phyloP scores from a whole-genome alignment of 2,113 vertebrate species.

The Nothobranchius kuhntae region DNA sequence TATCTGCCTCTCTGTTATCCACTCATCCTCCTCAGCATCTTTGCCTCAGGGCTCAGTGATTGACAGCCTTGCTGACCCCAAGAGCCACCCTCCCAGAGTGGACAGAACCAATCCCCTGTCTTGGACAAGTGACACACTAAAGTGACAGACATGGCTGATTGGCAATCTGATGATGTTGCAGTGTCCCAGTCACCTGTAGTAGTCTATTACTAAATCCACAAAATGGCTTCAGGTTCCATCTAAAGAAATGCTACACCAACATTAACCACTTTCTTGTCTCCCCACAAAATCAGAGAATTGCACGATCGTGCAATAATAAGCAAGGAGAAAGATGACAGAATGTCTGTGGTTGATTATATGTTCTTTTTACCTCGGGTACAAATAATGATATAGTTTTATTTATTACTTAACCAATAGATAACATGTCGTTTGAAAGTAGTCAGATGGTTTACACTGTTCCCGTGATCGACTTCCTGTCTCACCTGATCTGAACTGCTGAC shows the following conservation, averaged over 20 bases:
- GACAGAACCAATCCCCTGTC: conserved; percentile 51
- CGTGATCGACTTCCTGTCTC: too few relatives aligned
- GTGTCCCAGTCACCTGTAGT: conserved; percentile 11
- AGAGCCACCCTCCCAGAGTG: conserved; percentile 31
- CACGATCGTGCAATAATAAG: too few relatives aligned
- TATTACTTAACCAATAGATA: too few relatives aligned
- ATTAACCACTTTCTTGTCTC: not conserved
- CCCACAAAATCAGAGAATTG: too few relatives aligned
- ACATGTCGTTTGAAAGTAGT: too few relatives aligned
- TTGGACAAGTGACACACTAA: conserved; percentile 53
- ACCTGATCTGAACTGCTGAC: too few relatives aligned
- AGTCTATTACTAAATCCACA: conserved; percentile 1
- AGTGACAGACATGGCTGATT: conserved; percentile 33
- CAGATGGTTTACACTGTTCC: too few relatives aligned
- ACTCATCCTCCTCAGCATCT: conserved; percentile 56
- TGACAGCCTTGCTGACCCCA: conserved; percentile 55
- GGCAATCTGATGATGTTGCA: conserved; percentile 47
- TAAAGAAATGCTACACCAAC: not conserved
- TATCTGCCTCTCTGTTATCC: conserved; percentile 51
- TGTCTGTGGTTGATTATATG: too few relatives aligned
- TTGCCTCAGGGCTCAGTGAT: conserved; percentile 38
- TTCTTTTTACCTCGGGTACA: too few relatives aligned
- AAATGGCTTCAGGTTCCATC: not conserved
- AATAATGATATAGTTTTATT: too few relatives aligned
- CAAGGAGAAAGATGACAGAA: too few relatives aligned